phyloP scores from a whole-genome alignment of 2,797 vertebrate genomes.

The Melanotaenia nigrans region DNA sequence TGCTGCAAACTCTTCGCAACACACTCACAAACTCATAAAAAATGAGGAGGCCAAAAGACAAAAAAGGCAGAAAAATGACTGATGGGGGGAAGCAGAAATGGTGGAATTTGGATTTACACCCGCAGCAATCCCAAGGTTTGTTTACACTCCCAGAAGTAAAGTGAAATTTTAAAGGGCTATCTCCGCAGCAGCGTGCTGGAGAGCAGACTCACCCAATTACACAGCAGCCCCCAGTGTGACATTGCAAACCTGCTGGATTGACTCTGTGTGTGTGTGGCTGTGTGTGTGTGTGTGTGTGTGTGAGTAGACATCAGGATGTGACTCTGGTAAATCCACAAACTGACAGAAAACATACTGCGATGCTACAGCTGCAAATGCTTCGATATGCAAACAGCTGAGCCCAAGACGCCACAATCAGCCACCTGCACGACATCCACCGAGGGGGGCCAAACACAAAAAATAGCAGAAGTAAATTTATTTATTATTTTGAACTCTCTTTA shows the following conservation, averaged over 20 bases:
- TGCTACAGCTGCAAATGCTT: slow-evolving; percentile 54
- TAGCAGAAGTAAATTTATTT: background rate
- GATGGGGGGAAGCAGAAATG: slow-evolving; percentile 37
- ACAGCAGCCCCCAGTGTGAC: slow-evolving; percentile 75
- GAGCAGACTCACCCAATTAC: slow-evolving; percentile 80
- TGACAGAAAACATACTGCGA: slow-evolving; percentile 68
- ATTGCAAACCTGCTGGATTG: slow-evolving; percentile 71
- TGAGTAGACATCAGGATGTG: slow-evolving; percentile 54
- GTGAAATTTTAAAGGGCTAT: slow-evolving; percentile 78
- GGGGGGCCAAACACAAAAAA: slow-evolving; percentile 13
- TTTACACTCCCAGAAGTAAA: slow-evolving; percentile 77
- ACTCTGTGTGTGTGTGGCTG: slow-evolving; percentile 29
- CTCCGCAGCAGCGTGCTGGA: slow-evolving; percentile 67
- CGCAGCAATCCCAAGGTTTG: slow-evolving; percentile 71
- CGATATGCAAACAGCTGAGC: slow-evolving; percentile 45
- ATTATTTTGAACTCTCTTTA: slow-evolving; percentile 20
- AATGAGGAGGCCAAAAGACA: slow-evolving; percentile 37
- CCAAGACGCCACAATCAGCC: slow-evolving; percentile 45
- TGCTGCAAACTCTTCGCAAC: slow-evolving; percentile 25
- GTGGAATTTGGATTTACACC: slow-evolving; percentile 66
- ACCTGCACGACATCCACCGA: slow-evolving; percentile 18
- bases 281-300: slow-evolving; percentile 17
- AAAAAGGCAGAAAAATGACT: background rate
- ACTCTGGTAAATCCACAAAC: slow-evolving; percentile 70
- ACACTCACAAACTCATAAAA: slow-evolving; percentile 36